These are phyloP conservation scores for Lycaena phlaeas DNA, from an alignment of 2,888 invertebrate species.

Conservation along the genomic window DNA sequence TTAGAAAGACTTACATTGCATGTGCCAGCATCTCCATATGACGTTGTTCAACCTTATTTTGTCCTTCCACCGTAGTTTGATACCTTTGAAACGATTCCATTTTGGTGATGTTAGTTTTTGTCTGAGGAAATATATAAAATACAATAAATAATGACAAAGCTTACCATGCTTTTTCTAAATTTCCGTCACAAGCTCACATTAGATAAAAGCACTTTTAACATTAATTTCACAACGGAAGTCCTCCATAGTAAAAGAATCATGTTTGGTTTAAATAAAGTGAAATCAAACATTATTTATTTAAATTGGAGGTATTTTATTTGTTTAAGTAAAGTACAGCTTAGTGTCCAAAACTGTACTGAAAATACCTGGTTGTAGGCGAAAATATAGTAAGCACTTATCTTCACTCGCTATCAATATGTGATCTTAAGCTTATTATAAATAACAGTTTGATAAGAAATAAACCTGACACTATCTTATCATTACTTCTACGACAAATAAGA, in stretches of 20 bases:
- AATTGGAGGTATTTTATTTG: constrained; percentile 25
- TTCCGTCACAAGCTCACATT: constrained; percentile 50
- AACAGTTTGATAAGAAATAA: constrained; percentile 55
- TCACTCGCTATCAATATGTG: constrained; percentile 51
- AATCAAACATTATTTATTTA: constrained; percentile 45
- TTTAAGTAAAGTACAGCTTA: constrained; percentile 36
- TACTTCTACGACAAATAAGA: constrained; percentile 39
- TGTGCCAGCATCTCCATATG: constrained; percentile 99
- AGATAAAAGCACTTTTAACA: constrained; percentile 34
- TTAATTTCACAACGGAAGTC: constrained; percentile 46
- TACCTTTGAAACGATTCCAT: constrained; percentile 99
- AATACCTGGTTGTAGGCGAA: constrained; percentile 32
- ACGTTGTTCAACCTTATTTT: constrained; percentile 99
- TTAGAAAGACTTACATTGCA: constrained; percentile 91
- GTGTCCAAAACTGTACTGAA: constrained; percentile 39
- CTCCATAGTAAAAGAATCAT: constrained; percentile 46
- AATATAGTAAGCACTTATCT: constrained; percentile 50
- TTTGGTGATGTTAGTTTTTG: constrained; percentile 99
- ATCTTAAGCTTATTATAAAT: constrained; percentile 64
- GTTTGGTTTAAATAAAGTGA: constrained; percentile 43
- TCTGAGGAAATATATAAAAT: constrained; percentile 73
- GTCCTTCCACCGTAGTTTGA: constrained; percentile 97
- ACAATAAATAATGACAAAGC: constrained; percentile 23
- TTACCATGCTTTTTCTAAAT: constrained; percentile 43
- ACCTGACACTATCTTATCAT: constrained; percentile 56